These are phyloP conservation scores for Vulpes ferrilata DNA, from an alignment of 2,113 vertebrate genomes.

Conservation along the genomic window DNA sequence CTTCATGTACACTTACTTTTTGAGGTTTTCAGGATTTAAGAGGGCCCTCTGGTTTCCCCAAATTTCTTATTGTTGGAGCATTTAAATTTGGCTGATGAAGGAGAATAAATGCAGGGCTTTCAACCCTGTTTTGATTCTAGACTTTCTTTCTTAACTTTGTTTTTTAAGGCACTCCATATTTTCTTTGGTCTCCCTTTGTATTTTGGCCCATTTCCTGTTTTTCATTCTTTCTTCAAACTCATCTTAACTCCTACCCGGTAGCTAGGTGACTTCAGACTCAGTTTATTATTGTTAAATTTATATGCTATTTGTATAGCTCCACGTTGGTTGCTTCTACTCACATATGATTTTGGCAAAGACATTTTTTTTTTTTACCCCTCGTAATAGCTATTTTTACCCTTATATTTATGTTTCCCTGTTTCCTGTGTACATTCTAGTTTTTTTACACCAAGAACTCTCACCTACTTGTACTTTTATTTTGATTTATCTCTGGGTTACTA, in stretches of 20 bases:
- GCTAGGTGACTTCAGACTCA: neutral
- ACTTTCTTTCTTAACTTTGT: neutral
- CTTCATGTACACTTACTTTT: neutral
- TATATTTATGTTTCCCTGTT: conserved; percentile 54
- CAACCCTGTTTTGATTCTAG: neutral
- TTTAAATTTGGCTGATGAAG: neutral
- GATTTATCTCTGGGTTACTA: conserved; percentile 53
- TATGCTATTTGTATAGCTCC: neutral
- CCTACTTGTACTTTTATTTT: conserved; percentile 58
- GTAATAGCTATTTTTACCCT: conserved; percentile 42
- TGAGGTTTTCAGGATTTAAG: neutral
- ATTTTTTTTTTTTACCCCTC: neutral
- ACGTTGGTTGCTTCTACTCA: conserved; percentile 9
- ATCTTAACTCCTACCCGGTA: neutral
- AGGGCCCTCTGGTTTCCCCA: neutral
- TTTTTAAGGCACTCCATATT: neutral
- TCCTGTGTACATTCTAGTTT: neutral
- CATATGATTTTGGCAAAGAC: conserved; percentile 46
- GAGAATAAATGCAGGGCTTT: neutral
- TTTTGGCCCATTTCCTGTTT: neutral
- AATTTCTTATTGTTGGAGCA: neutral
- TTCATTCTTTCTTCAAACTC: conserved; percentile 3
- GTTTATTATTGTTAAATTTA: conserved; percentile 55
- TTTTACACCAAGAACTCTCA: conserved; percentile 39
- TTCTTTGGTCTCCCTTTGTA: neutral